Conservation (phyloP, 1,140 invertebrate genomes). For the Heliconius nattereri region DNA sequence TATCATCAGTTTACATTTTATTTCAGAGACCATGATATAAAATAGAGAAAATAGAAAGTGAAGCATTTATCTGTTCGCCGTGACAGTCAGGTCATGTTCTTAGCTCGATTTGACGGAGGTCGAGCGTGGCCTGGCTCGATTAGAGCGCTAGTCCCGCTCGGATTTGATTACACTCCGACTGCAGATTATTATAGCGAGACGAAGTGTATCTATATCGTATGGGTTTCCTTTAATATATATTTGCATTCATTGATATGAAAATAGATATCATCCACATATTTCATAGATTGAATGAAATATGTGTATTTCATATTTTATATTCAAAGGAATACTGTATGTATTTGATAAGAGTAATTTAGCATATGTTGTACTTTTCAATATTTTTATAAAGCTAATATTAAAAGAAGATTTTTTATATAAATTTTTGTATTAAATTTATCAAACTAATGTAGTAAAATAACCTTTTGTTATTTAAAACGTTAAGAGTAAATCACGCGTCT, state of each 20-base stretch:
- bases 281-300: not conserved
- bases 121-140: slow-evolving; percentile 63
- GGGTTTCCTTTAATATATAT: not conserved
- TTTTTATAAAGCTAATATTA: not conserved
- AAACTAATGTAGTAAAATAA: slow-evolving; percentile 7
- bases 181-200: slow-evolving; percentile 50
- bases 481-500: slow-evolving; percentile 49
- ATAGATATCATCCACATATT: not conserved
- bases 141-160: slow-evolving; percentile 51
- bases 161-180: slow-evolving; percentile 57
- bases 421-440: not conserved
- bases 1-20: not conserved
- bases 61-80: slow-evolving; percentile 46
- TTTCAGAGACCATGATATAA: not conserved
- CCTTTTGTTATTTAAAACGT: slow-evolving; percentile 13
- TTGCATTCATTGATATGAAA: slow-evolving; percentile 15
- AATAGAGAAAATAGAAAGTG: slow-evolving; percentile 23
- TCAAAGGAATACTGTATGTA: not conserved
- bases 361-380: not conserved
- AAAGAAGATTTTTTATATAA: not conserved
- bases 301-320: not conserved
- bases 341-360: not conserved
- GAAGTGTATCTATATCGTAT: slow-evolving; percentile 20
- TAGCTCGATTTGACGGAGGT: slow-evolving; percentile 65
- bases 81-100: slow-evolving; percentile 59